Base-by-base conservation (phyloP, 92 coral and sea anemone species). In the Nematostella vectensis region DNA sequence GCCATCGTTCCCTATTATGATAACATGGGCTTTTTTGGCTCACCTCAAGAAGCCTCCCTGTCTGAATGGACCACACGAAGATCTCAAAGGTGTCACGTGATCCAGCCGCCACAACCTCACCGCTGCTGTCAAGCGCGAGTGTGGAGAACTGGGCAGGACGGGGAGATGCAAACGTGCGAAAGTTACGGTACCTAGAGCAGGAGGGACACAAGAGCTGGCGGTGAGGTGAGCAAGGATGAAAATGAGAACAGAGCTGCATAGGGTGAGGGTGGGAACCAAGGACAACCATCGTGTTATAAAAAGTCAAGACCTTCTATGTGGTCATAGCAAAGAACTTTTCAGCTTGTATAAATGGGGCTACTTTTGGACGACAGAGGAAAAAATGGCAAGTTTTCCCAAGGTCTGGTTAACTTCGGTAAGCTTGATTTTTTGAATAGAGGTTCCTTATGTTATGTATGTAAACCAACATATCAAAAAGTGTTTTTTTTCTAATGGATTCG, bases 1-100 rank as follows among this genome's bases (percentile, higher is more conserved):
- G n/a, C n/a, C n/a, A n/a, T n/a, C n/a, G n/a, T n/a, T n/a, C n/a
- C n/a, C n/a, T n/a, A n/a, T n/a, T n/a, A n/a, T n/a, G n/a, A n/a
- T n/a, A n/a, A n/a, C n/a, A n/a, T n/a, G n/a, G n/a, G n/a, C n/a
- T n/a, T n/a, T n/a, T n/a, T 33, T 33, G 15, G 15, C 69, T 24
- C 58, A 88, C 99, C 82, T 93, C 99, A 25, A 82, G 70, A 25
- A 87, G 69, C 26, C 96, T 62, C 11, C 96, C 99, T 47, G 89
- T 93, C 54, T 79, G 85, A 62, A 93, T 65, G 3, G 96, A 86
- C 99, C 99, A 93, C n/a, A 93, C 88, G 65, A 86, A 93, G 17
- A 93, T 83, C 58, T 93, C 99, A 79, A 93, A 93, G 25, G 93
- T 86, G 63, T 93, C 99, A 45, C 68, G 54, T 19, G 99, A 71